Base-by-base conservation (phyloP, 2,888 invertebrate species). In the Microplitis manilae region DNA sequence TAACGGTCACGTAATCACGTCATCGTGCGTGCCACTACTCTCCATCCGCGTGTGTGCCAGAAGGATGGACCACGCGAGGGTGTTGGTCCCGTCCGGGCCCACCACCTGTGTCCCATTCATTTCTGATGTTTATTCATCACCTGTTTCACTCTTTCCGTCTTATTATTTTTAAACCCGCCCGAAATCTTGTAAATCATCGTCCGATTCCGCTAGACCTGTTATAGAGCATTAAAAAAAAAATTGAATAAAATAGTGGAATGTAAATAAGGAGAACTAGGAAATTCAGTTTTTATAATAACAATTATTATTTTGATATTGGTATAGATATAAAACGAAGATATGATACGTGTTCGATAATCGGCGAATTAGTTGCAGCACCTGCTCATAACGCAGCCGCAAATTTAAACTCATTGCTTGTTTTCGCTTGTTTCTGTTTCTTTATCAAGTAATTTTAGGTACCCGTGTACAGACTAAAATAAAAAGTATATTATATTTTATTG, bases 1-100 rank as follows among this genome's bases (percentile, higher is more conserved):
- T 86, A 87, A 87, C 85, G 87, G 86, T 86, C 87, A 86, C 86
- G 87, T 87, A 86, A 84, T 86, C 87, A 84, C 87, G 87, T 87
- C 86, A 86, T 86, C 86, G 85, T 86, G 86, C 86, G 87, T 86
- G 87, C 84, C 61, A 76, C 73, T 68, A 39, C 65, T 74, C 65
- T 79, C 72, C 50, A 50, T 50, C 50, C 50, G 50, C 50, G 50
- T 50, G 50, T 50, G 70, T 76, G 71, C 73, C 77, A 79, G 77
- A 77, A 80, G 79, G 82, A 84, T 87, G 87, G 87, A 85, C 87
- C 87, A 83, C 84, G 84, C 85, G 84, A 86, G 82, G 81, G 83
- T 84, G 78, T 68, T 73, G 68, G 62, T 61, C 50, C 68, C 69
- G 9, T 40, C 40, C 13, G 9, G 40, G 6, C 60, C 62, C 20